Base-by-base conservation (phyloP, 2,888 invertebrate genomes). In the Mesochorus sp. region DNA sequence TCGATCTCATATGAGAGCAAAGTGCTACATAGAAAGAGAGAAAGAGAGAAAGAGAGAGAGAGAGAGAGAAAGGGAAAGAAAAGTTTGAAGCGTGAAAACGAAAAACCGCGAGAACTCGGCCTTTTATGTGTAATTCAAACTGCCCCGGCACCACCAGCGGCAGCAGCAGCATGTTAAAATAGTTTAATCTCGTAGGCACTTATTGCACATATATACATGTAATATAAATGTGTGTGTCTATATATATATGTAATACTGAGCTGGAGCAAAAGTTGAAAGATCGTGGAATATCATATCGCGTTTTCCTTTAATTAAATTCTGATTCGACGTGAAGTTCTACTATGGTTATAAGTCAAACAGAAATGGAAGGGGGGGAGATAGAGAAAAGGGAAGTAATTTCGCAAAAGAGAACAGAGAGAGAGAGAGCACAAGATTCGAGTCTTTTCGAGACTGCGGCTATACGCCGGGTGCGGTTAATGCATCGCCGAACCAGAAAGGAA, bases 281-380 rank as follows among this genome's bases (percentile, higher is more conserved):
- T 82, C 82, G 82, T 75, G 84, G 84, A 86, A 87, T 86, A 90
- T 90, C 89, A 88, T 90, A 89, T 86, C 84, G 86, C 86, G 85
- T 86, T 90, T 88, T 87, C 87, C 86, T 90, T 91, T 90, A 91
- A 91, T 91, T 91, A 91, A 91, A 90, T 89, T 90, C 87, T 89
- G 88, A 90, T 90, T 89, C 88, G 85, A 88, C 86, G 85, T 86
- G 10, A 62, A 77, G 72, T 77, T 76, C 44, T 10, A 12, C 47
- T 39, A n/a, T n/a, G 24, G 72, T 55, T 47, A 49, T 21, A 49
- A 68, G 62, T 74, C 62, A 55, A 70, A 66, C 21, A 39, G 17
- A 42, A 66, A 51, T 6, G 3, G 19, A n/a, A 76, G 59, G 62
- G 57, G 8, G 72, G 47, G 64, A 61, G 44, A 57, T 37, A 39